These are phyloP conservation scores for Hyaena hyaena DNA, from an alignment of 2,113 vertebrate species.

Conservation along the genomic window DNA sequence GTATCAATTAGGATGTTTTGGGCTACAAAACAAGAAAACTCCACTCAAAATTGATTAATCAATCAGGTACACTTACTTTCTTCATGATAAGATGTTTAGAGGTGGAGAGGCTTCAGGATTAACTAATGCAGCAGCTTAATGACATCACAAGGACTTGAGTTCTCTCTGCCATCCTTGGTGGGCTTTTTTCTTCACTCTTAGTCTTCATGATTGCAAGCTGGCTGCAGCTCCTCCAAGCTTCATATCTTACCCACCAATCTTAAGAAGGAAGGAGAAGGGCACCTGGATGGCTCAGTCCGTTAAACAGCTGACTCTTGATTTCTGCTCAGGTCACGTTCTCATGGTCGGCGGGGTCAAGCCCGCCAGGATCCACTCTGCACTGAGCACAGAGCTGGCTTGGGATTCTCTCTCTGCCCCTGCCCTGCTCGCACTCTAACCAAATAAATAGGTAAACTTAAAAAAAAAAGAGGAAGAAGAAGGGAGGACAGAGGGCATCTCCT, in stretches of 20 bases:
- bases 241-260: background rate
- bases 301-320: too few relatives aligned
- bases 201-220: background rate
- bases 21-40: background rate
- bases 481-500: background rate
- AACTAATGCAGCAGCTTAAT: background rate
- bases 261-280: background rate
- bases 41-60: constrained; percentile 41
- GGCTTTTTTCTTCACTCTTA: background rate
- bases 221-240: background rate
- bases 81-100: constrained; percentile 22
- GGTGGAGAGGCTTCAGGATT: background rate
- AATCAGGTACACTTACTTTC: background rate
- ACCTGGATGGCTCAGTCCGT: too few relatives aligned
- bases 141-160: background rate
- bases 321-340: too few relatives aligned
- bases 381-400: too few relatives aligned
- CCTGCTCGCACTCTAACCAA: too few relatives aligned
- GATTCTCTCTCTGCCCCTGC: too few relatives aligned
- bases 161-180: background rate
- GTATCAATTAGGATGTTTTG: background rate
- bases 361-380: too few relatives aligned
- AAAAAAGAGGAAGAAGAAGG: background rate
- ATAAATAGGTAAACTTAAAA: too few relatives aligned
- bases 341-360: too few relatives aligned